A percentile compares a stretch with the other conserved stretches of the same genome.
Evolutionary conservation across 2,797 vertebrate genomes (phyloP).

Genomic region (Spea hammondii): DNA sequence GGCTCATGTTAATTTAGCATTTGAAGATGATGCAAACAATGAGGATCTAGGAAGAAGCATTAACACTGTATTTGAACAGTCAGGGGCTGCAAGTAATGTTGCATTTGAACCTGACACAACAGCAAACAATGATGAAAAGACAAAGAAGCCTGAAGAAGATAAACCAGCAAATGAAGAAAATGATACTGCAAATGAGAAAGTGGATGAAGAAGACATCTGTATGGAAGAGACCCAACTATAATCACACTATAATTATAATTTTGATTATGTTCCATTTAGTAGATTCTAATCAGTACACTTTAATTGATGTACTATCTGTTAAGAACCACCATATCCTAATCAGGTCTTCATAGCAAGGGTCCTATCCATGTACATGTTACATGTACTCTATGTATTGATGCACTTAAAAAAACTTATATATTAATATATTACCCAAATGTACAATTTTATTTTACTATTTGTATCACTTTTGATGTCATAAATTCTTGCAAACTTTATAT

Average conservation of each 20-base stretch:
- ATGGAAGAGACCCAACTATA: neutral
- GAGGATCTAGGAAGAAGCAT: neutral
- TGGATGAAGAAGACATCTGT: neutral
- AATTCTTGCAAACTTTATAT: neutral
- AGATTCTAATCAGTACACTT: neutral
- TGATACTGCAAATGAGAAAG: neutral
- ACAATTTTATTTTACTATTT: conserved; percentile 13
- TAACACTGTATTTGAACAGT: conserved; percentile 27
- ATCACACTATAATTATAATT: neutral
- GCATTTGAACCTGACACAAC: conserved; percentile 55
- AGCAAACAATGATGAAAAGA: neutral
- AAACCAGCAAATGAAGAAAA: neutral
- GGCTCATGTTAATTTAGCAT: conserved; percentile 46
- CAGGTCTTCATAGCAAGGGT: neutral
- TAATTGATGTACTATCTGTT: neutral
- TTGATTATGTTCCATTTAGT: conserved; percentile 4
- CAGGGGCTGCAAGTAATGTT: conserved; percentile 21
- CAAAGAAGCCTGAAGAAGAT: neutral
- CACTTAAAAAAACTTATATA: neutral
- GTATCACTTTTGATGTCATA: conserved; percentile 3
- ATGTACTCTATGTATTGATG: neutral
- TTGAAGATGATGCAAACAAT: conserved; percentile 47
- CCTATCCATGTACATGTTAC: conserved; percentile 7
- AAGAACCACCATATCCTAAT: neutral
- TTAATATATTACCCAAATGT: neutral